Percentiles rank a stretch among this genome's conserved stretches.
These are phyloP conservation scores for Idaea aversata DNA, from an alignment of 2,888 invertebrate genomes.

Conservation along the genomic window DNA sequence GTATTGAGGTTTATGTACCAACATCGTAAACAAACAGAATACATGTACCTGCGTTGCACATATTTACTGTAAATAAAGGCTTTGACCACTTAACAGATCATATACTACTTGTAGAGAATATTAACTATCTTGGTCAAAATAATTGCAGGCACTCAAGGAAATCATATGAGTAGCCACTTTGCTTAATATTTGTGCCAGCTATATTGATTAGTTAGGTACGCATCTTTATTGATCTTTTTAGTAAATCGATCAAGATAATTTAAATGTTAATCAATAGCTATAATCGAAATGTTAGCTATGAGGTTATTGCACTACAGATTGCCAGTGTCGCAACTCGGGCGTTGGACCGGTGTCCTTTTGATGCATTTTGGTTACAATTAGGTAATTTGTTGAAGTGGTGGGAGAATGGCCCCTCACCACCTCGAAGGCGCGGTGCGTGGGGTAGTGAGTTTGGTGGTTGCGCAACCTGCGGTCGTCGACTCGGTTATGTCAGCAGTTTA, in stretches of 20 bases:
- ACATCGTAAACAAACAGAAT: not conserved
- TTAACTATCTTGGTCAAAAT: not conserved
- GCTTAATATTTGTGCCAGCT: not conserved
- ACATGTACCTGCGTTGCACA: not conserved
- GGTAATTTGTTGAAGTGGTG: constrained; percentile 63
- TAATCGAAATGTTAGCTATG: constrained; percentile 52
- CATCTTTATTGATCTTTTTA: not conserved
- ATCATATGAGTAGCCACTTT: not conserved
- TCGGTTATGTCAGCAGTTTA: constrained; percentile 78
- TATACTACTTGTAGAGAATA: not conserved
- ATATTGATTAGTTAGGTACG: not conserved
- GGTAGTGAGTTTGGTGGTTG: constrained; percentile 75
- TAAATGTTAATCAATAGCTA: constrained; percentile 46
- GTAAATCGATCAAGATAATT: constrained; percentile 44
- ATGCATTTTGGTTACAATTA: constrained; percentile 74
- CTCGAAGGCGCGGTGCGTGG: constrained; percentile 61
- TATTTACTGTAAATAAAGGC: not conserved
- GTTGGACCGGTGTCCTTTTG: constrained; percentile 71
- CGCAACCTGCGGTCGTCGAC: constrained; percentile 79
- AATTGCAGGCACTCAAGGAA: not conserved
- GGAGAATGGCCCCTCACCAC: constrained; percentile 53
- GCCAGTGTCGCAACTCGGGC: constrained; percentile 65
- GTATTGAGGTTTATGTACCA: constrained; percentile 14
- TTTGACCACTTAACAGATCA: not conserved
- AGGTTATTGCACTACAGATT: constrained; percentile 72